Conservation (phyloP, 2,113 vertebrate species). For the Vanacampus margaritifer region DNA sequence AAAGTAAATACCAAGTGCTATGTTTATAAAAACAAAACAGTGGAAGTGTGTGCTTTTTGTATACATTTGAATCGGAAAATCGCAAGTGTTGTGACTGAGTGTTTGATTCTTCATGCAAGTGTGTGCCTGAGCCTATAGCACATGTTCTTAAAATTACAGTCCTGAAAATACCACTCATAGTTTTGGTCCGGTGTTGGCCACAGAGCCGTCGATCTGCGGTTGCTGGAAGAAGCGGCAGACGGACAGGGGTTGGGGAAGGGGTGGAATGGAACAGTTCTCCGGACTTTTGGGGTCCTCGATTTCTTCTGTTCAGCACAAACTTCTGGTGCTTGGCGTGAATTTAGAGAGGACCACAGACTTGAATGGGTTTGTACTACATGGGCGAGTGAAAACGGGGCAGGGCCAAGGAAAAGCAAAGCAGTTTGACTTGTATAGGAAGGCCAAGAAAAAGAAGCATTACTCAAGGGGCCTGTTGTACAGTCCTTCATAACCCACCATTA, state of each 20-base stretch:
- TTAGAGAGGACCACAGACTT: slow-evolving; percentile 69
- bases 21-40: too few species aligned
- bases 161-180: slow-evolving; percentile 80
- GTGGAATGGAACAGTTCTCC: slow-evolving; percentile 74
- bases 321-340: slow-evolving; percentile 76
- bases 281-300: slow-evolving; percentile 64
- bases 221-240: slow-evolving; percentile 63
- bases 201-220: slow-evolving; percentile 70
- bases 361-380: slow-evolving; percentile 55
- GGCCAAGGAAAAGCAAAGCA: slow-evolving; percentile 61
- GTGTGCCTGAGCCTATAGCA: slow-evolving; percentile 49
- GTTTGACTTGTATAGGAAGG: slow-evolving; percentile 50
- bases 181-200: slow-evolving; percentile 69
- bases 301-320: slow-evolving; percentile 62
- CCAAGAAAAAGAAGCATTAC: slow-evolving; percentile 18
- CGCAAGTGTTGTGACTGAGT: too few species aligned
- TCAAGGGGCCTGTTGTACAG: slow-evolving; percentile 25
- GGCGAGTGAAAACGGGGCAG: slow-evolving; percentile 43
- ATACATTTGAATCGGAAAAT: too few species aligned
- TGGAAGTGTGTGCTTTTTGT: too few species aligned
- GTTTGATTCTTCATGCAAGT: slow-evolving; percentile 28
- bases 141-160: slow-evolving; percentile 75
- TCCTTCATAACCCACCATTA: slow-evolving; percentile 43
- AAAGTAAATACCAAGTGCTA: too few species aligned
- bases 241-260: slow-evolving; percentile 27